Conservation (phyloP, 1,140 invertebrate species). For the Drosophila biarmipes region DNA sequence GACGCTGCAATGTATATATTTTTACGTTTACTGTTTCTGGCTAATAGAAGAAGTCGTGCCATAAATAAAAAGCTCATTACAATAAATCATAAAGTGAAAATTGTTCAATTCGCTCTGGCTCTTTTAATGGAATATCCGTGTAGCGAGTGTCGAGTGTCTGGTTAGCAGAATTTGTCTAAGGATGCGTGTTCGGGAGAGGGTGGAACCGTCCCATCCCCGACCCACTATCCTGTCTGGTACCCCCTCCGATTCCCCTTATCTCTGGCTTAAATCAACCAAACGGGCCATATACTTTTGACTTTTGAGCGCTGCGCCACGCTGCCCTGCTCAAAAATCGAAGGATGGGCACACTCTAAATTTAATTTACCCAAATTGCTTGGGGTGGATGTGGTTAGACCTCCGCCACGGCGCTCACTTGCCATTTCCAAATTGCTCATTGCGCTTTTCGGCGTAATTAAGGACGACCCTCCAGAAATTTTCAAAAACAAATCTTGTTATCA, state of each 20-base stretch:
- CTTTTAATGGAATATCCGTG: slow-evolving; percentile 77
- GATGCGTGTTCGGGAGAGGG: slow-evolving; percentile 40
- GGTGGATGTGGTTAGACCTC: slow-evolving; percentile 19
- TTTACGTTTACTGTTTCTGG: slow-evolving; percentile 22
- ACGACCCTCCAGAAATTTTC: slow-evolving; percentile 67
- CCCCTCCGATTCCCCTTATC: slow-evolving; percentile 21
- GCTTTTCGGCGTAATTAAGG: slow-evolving; percentile 78
- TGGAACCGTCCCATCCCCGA: not conserved
- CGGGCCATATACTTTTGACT: slow-evolving; percentile 58
- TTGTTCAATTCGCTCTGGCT: slow-evolving; percentile 65
- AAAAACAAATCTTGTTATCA: slow-evolving; percentile 84
- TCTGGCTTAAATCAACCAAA: slow-evolving; percentile 67
- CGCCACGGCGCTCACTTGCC: slow-evolving; percentile 22
- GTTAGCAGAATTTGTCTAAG: slow-evolving; percentile 67
- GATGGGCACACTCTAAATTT: slow-evolving; percentile 76
- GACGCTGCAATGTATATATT: slow-evolving; percentile 24
- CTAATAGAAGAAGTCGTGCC: slow-evolving; percentile 50
- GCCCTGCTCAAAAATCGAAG: slow-evolving; percentile 49
- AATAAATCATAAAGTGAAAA: slow-evolving; percentile 80
- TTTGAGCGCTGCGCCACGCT: slow-evolving; percentile 35
- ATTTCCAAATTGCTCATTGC: slow-evolving; percentile 62
- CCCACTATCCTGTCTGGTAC: slow-evolving; percentile 18
- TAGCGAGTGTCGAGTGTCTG: slow-evolving; percentile 48
- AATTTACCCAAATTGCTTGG: slow-evolving; percentile 76
- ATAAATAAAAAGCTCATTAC: slow-evolving; percentile 82